Base-by-base conservation (phyloP, 2,888 invertebrate genomes). In the Tanytarsus gracilentus region DNA sequence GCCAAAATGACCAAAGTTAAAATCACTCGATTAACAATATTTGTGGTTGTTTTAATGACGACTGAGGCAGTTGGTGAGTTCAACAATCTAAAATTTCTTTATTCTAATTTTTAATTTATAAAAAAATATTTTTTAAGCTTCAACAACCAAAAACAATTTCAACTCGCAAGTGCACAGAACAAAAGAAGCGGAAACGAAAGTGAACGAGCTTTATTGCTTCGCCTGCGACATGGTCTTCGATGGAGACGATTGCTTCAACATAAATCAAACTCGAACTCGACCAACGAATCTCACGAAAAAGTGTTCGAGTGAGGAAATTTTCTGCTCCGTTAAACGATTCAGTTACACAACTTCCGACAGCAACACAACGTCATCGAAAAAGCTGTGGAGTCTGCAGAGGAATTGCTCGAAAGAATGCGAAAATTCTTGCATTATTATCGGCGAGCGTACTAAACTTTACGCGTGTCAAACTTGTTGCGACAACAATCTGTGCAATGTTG, bases 401-500 rank as follows among this genome's bases (percentile, higher is more conserved):
- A 86, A 87, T 69, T 92, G 92, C 69, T 81, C 87, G 0, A 84
- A 84, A 66, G 84, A 83, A 67, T 93, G 92, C 72, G 89, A 91
- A 66, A 83, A 89, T 0, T 91, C 90, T 9, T 92, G 91, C 73
- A 90, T 92, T 67, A 81, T 91, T 53, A 90, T 93, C 64, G 92
- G 92, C 0, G 92, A 93, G 70, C 76, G 92, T 52, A 91, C 90
- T 4, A 92, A 92, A 69, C 75, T 93, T 1, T 88, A 88, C 72
- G 88, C 90, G 11, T 92, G 92, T 71, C 90, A 89, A 0, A 84
- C 87, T 0, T 92, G 92, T 69, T 92, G 92, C 71, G 84, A 84
- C 64, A 80, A 80, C 8, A 82, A 85, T 4, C 78, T 85, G 5
- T 92, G 92, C 74, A 92, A 92, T 16, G 48, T 36, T 6, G 40